Evolutionary conservation across 2,888 invertebrate genomes (phyloP).

Genomic region (Hoplodrina ambigua): DNA sequence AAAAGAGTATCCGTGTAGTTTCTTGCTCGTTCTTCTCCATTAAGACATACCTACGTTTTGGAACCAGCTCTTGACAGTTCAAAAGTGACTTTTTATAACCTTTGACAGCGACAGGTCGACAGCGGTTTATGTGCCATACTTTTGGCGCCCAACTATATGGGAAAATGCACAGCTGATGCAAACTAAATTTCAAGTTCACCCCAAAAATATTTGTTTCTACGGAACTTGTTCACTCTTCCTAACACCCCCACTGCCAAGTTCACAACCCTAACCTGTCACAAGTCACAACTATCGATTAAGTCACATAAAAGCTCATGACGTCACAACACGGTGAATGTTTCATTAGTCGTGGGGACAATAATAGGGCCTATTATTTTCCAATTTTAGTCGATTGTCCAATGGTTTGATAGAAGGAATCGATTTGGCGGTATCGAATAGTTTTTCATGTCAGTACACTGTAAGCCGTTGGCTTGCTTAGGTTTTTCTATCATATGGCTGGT

Average conservation of each 20-base stretch:
- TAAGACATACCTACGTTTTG: too few species aligned
- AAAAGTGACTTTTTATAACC: not conserved
- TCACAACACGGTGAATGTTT: slow-evolving; percentile 79
- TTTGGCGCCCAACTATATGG: not conserved
- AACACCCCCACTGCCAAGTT: slow-evolving; percentile 71
- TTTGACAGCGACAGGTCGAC: too few species aligned
- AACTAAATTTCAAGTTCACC: slow-evolving; percentile 31
- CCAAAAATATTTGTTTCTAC: not conserved
- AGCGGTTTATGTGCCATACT: not conserved
- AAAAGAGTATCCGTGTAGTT: too few species aligned
- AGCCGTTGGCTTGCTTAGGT: slow-evolving; percentile 56
- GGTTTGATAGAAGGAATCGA: slow-evolving; percentile 74
- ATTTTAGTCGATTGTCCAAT: slow-evolving; percentile 75
- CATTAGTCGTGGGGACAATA: slow-evolving; percentile 74
- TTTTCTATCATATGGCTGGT: slow-evolving; percentile 31
- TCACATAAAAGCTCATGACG: slow-evolving; percentile 72
- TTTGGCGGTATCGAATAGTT: slow-evolving; percentile 45
- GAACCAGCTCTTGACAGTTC: too few species aligned
- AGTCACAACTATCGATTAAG: slow-evolving; percentile 74
- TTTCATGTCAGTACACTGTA: slow-evolving; percentile 66
- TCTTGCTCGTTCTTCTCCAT: too few species aligned
- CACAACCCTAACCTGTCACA: slow-evolving; percentile 57
- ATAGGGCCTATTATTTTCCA: slow-evolving; percentile 80
- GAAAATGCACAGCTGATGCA: slow-evolving; percentile 16
- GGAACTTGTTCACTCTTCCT: slow-evolving; percentile 16